Percentiles rank a stretch among this genome's conserved stretches.
phyloP scores from a whole-genome alignment of 2,888 invertebrate species.

The Cecidostiba fungosa region DNA sequence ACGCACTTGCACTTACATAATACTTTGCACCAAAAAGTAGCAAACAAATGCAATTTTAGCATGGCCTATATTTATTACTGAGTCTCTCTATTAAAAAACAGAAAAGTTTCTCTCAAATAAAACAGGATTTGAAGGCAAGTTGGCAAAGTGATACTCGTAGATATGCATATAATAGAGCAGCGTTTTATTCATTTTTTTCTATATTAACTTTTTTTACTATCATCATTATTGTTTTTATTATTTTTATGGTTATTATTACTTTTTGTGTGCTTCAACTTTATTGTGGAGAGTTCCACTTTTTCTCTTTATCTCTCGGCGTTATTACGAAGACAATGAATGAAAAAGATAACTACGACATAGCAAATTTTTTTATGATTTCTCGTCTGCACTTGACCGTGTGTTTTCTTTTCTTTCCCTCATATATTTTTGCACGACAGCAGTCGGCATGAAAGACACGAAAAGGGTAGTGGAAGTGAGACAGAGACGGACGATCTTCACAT shows the following conservation, averaged over 20 bases:
- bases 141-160: slow-evolving; percentile 25
- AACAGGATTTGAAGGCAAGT: slow-evolving; percentile 49
- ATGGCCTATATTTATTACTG: slow-evolving; percentile 52
- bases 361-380: slow-evolving; percentile 14
- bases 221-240: neutral
- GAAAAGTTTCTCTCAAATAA: slow-evolving; percentile 42
- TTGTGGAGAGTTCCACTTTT: slow-evolving; percentile 13
- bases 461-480: slow-evolving; percentile 87
- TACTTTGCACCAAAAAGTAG: slow-evolving; percentile 49
- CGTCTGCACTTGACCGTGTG: slow-evolving; percentile 58
- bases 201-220: neutral
- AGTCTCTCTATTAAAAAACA: slow-evolving; percentile 29
- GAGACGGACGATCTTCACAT: slow-evolving; percentile 86
- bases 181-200: slow-evolving; percentile 21
- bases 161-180: slow-evolving; percentile 12
- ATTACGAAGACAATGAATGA: neutral
- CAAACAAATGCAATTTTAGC: slow-evolving; percentile 46
- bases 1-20: slow-evolving; percentile 54
- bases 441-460: slow-evolving; percentile 80
- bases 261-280: slow-evolving; percentile 5
- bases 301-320: slow-evolving; percentile 14
- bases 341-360: slow-evolving; percentile 14
- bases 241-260: slow-evolving; percentile 6
- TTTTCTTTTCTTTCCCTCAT: slow-evolving; percentile 56
- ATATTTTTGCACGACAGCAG: slow-evolving; percentile 73